Evolutionary conservation across 2,113 vertebrate species (phyloP).

Genomic region (Aptenodytes forsteri): DNA sequence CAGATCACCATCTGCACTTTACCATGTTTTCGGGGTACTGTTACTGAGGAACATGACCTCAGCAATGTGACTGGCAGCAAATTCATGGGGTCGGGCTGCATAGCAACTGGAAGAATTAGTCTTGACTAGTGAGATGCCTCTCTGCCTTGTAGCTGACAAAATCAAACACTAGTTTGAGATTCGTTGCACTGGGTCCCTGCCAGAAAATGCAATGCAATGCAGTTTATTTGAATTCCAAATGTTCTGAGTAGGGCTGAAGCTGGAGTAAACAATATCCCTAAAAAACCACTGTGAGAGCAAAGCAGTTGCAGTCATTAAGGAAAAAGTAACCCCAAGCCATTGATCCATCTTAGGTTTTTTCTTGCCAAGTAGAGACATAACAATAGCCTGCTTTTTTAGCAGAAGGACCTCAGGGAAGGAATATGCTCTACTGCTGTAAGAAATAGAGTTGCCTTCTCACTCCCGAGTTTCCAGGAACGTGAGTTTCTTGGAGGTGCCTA

Average conservation of each 20-base stretch:
- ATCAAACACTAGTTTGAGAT: slow-evolving; percentile 34
- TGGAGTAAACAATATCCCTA: slow-evolving; percentile 30
- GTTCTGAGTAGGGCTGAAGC: not conserved
- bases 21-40: not conserved
- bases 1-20: not conserved
- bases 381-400: not conserved
- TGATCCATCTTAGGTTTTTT: not conserved
- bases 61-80: not conserved
- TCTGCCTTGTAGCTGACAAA: slow-evolving; percentile 39
- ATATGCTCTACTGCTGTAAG: not conserved
- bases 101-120: slow-evolving; percentile 11
- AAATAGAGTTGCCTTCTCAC: not conserved
- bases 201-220: slow-evolving; percentile 23
- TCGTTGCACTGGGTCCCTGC: not conserved
- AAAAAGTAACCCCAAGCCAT: not conserved
- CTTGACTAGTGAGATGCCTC: slow-evolving; percentile 21
- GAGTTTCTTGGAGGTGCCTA: not conserved
- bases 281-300: slow-evolving; percentile 3
- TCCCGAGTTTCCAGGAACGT: not conserved
- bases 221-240: slow-evolving; percentile 47
- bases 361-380: not conserved
- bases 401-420: not conserved
- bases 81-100: not conserved
- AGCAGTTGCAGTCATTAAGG: not conserved
- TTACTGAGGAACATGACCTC: not conserved